These are phyloP conservation scores for Natator depressus DNA, from an alignment of 2,113 vertebrate genomes.

Conservation along the genomic window DNA sequence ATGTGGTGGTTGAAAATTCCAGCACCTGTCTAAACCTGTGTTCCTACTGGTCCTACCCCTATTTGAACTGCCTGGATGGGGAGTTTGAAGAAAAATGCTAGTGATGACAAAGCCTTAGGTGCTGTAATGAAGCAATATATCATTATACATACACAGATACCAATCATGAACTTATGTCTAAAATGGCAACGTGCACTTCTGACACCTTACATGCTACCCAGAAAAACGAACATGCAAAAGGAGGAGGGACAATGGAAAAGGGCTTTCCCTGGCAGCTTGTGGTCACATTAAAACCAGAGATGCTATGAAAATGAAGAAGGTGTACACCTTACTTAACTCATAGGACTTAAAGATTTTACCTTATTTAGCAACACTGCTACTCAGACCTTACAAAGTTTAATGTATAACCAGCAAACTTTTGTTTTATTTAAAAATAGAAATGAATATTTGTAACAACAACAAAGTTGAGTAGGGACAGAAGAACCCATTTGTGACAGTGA, in stretches of 20 bases:
- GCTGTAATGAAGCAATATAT: not conserved
- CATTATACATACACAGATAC: accelerated
- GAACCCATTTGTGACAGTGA: not conserved
- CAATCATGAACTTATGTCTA: not conserved
- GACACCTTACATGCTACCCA: not conserved
- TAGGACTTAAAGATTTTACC: not conserved
- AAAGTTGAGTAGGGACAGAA: not conserved
- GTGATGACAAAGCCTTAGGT: not conserved
- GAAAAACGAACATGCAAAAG: not conserved
- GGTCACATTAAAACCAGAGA: not conserved
- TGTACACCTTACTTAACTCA: not conserved
- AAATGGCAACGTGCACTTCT: not conserved
- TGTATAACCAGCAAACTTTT: not conserved
- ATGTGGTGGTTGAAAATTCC: accelerated
- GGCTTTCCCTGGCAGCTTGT: not conserved
- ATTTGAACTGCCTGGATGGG: not conserved
- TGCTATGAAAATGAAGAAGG: not conserved
- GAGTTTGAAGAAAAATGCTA: not conserved
- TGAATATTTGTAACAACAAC: not conserved
- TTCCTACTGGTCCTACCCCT: not conserved
- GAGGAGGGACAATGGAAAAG: not conserved
- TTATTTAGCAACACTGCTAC: not conserved
- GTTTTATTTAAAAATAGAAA: not conserved
- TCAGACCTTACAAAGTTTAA: not conserved
- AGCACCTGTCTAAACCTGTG: accelerated